These are phyloP conservation scores for Lagria hirta DNA, from an alignment of 2,888 invertebrate genomes.

Conservation along the genomic window DNA sequence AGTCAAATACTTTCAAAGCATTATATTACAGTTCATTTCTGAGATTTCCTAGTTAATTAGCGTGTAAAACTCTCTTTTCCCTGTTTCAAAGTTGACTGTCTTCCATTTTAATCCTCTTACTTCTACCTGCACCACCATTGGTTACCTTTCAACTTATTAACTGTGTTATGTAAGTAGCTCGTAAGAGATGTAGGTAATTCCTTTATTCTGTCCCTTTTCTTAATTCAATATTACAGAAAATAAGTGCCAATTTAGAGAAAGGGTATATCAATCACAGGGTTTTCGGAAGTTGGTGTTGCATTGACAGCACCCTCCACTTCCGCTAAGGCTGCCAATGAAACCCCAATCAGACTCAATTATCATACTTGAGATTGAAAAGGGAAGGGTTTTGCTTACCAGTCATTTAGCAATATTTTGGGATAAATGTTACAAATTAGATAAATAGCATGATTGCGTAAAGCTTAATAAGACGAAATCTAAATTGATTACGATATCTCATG, in stretches of 20 bases:
- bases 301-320: constrained; percentile 37
- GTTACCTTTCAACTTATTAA: constrained; percentile 35
- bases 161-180: constrained; percentile 29
- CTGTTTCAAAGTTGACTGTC: constrained; percentile 19
- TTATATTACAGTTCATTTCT: too few relatives aligned
- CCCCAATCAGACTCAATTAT: constrained; percentile 54
- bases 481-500: too few relatives aligned
- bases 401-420: too few relatives aligned
- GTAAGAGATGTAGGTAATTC: constrained; percentile 18
- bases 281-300: constrained; percentile 41
- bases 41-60: too few relatives aligned
- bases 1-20: too few relatives aligned
- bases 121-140: constrained; percentile 38
- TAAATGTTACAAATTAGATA: too few relatives aligned
- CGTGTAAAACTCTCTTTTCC: too few relatives aligned
- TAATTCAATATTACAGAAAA: constrained; percentile 31
- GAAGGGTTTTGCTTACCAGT: constrained; percentile 13
- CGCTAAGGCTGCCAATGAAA: constrained; percentile 46
- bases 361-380: constrained; percentile 43
- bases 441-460: too few relatives aligned
- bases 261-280: constrained; percentile 44
- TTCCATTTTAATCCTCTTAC: constrained; percentile 42
- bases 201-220: constrained; percentile 10
- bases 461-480: too few relatives aligned
- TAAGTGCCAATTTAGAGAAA: constrained; percentile 14